Evolutionary conservation across 2,888 invertebrate genomes (phyloP), one percentile per base, ranked within the genome.

Genomic region (Lasiommata megera): DNA sequence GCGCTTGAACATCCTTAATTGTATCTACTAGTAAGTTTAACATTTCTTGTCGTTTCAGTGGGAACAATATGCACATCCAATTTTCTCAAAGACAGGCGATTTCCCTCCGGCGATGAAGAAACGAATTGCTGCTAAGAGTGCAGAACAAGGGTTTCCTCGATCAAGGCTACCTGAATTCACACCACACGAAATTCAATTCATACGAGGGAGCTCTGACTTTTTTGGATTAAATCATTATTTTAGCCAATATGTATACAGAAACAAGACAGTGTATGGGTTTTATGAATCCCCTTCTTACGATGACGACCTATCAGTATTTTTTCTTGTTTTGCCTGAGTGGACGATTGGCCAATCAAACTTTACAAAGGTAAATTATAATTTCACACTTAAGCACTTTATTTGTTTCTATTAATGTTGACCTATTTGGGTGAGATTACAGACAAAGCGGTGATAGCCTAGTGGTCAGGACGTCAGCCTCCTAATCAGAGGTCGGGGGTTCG

Each of bases 161-260:
- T 89, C 91, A 0, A 69, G 88, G 16, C 67, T 92, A 17, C 90
- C 90, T 1, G 71, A 70, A 50, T 86, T 92, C 57, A 82, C 84
- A 0, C 58, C 66, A 6, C 76, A 80, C 48, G 88, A 91, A 76
- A 63, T 74, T 5, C 64, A 67, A 5, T 70, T 68, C 28, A 61
- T 79, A 3, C 68, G 65, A 31, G 79, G 78, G 0, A 69, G 68
- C 9, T 67, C 73, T 0, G 78, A 79, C 57, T 73, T 71, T 60
- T 72, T 75, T 7, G 74, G 94, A 11, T 73, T 95, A n/a, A 95
- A 95, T 68, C 91, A 93, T 60, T 95, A 95, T 72, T 92, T 92
- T 0, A 79, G 92, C 0, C 73, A 12, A 5, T 59, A 61, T 3
- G 60, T 68, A n/a, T 72, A 67, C 38, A 68, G 69, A 47, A 70